Evolutionary conservation across 2,888 invertebrate genomes (phyloP), one percentile per base, ranked within the genome.

Genomic region (Cryptocephalus primarius): DNA sequence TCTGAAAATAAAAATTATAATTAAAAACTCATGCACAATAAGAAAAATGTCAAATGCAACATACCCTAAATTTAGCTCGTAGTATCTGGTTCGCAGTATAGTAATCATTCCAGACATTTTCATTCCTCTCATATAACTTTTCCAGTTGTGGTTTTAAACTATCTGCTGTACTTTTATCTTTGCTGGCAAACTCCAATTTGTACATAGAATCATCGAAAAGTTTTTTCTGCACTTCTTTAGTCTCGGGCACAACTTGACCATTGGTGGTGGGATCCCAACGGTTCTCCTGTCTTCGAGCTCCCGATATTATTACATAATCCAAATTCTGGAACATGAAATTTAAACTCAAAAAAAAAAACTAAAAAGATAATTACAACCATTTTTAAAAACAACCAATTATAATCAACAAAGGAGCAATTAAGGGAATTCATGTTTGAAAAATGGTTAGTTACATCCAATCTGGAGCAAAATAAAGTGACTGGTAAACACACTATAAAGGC

Each of bases 121-220:
- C 86, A 61, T 90, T 87, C 46, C 85, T 74, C 22, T 84, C 82
- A 55, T 87, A 85, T 4, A 96, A 74, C 56, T 78, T 77, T 9
- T 83, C 82, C 0, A 99, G 70, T 9, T 80, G 69, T 0, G 88
- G 86, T 56, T 85, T 83, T 1, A 83, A 77, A 50, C 76, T 76
- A 57, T 82, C 83, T 0, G 85, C 83, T 11, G 75, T 72, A 57
- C 77, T 79, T 49, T 77, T 76, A 69, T 96, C 96, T 43, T 85
- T 83, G 0, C 82, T 80, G 43, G 87, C 87, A 69, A 99, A 97
- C 65, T 99, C 96, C 55, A 99, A 72, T 66, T 89, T 92, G 68
- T 87, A 99, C 99, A 99, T 99, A 8, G 97, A 86, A 80, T 99
- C 96, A 59, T 91, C 90, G 59, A 89, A 92, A 48, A 99, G 71